Evolutionary conservation across 2,888 invertebrate genomes (phyloP).

Genomic region (Macrosiphum euphorbiae): DNA sequence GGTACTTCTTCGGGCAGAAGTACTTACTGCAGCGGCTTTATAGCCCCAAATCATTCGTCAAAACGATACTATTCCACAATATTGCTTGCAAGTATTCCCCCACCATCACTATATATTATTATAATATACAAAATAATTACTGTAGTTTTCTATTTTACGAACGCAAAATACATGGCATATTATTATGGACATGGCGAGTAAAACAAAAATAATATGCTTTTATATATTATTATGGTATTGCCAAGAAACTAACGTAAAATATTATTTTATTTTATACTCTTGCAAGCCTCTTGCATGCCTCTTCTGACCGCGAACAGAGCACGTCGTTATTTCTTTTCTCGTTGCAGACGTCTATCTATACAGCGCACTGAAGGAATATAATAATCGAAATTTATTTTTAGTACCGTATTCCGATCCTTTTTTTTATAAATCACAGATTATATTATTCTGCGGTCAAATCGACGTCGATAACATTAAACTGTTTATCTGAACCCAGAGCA

Average conservation of each 20-base stretch:
- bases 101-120: background rate
- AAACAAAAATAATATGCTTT: background rate
- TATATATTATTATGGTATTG: background rate
- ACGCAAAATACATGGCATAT: background rate
- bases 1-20: background rate
- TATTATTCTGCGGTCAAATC: background rate
- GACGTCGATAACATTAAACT: background rate
- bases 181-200: background rate
- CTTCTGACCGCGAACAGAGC: background rate
- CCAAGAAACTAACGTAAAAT: background rate
- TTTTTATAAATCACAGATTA: conserved; percentile 2
- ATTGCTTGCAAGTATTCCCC: background rate
- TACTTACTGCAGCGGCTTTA: background rate
- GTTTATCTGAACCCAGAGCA: background rate
- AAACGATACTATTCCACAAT: background rate
- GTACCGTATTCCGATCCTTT: background rate
- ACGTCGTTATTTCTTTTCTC: background rate
- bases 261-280: background rate
- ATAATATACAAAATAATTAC: background rate
- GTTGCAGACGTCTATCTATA: background rate
- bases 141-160: background rate
- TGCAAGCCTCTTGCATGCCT: background rate
- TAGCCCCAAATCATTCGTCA: conserved; percentile 1
- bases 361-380: background rate
- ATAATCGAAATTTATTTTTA: background rate